A percentile compares a stretch with the other conserved stretches of the same genome.
Evolutionary conservation across 2,113 vertebrate genomes (phyloP).

Genomic region (Rhineura floridana): DNA sequence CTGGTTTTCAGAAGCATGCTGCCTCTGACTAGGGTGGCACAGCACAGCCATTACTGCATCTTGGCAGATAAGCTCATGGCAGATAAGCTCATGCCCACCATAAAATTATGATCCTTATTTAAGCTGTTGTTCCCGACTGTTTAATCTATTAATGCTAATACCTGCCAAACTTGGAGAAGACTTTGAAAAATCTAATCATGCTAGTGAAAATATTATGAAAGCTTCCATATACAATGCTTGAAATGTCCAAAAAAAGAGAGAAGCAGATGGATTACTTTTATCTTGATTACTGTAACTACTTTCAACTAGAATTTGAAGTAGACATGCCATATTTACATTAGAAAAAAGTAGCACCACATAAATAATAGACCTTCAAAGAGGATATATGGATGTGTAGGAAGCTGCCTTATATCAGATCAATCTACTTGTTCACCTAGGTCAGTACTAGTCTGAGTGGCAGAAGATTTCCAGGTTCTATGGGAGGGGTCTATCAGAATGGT

Average conservation of each 20-base stretch:
- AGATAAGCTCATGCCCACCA: neutral
- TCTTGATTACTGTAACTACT: constrained; percentile 27
- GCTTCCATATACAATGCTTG: constrained; percentile 18
- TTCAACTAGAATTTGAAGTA: constrained; percentile 44
- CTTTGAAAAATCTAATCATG: constrained; percentile 16
- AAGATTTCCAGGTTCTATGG: neutral
- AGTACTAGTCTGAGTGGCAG: neutral
- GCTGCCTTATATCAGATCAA: neutral
- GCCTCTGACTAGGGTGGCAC: too few relatives aligned
- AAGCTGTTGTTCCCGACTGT: neutral
- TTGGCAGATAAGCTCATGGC: too few relatives aligned
- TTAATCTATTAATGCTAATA: constrained; percentile 26
- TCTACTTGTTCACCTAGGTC: neutral
- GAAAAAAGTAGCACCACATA: neutral
- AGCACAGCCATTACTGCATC: too few relatives aligned
- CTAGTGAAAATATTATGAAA: constrained; percentile 52
- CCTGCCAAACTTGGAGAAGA: neutral
- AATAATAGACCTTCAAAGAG: neutral
- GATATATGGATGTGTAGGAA: too few relatives aligned
- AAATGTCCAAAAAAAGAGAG: constrained; percentile 19
- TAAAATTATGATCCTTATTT: constrained; percentile 26
- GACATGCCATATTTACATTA: neutral
- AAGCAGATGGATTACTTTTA: constrained; percentile 13
- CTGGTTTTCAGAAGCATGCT: too few relatives aligned
- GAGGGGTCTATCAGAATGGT: too few relatives aligned